Evolutionary conservation across 2,797 vertebrate species (phyloP).

Genomic region (Yasuhikotakia modesta): DNA sequence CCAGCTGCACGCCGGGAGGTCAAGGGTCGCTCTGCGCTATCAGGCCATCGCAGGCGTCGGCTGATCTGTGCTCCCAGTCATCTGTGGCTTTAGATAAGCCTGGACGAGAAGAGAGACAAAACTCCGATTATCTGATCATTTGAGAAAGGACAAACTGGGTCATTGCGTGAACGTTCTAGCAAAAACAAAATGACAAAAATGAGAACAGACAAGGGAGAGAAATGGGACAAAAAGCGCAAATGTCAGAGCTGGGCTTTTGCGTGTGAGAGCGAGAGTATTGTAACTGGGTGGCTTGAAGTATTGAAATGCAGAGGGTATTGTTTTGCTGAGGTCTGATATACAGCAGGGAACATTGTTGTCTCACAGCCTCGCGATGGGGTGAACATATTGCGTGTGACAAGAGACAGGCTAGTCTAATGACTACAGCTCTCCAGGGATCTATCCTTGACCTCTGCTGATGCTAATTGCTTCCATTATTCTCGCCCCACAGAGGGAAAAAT

Average conservation of each 20-base stretch:
- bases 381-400: slow-evolving; percentile 58
- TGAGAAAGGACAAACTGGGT: slow-evolving; percentile 57
- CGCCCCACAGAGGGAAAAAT: slow-evolving; percentile 33
- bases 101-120: slow-evolving; percentile 35
- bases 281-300: not conserved
- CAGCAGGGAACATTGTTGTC: slow-evolving; percentile 17
- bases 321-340: slow-evolving; percentile 19
- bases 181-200: slow-evolving; percentile 38
- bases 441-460: slow-evolving; percentile 70
- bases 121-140: slow-evolving; percentile 59
- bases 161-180: slow-evolving; percentile 33
- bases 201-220: slow-evolving; percentile 23
- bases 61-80: slow-evolving; percentile 56
- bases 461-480: slow-evolving; percentile 59
- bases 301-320: slow-evolving; percentile 24
- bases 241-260: slow-evolving; percentile 1
- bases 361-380: slow-evolving; percentile 18
- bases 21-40: slow-evolving; percentile 60
- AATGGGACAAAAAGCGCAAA: slow-evolving; percentile 21
- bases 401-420: slow-evolving; percentile 65
- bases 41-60: slow-evolving; percentile 54
- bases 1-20: slow-evolving; percentile 49
- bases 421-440: slow-evolving; percentile 64
- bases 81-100: slow-evolving; percentile 66
- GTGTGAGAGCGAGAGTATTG: not conserved